Evolutionary conservation across 2,797 vertebrate species (phyloP).

Genomic region (Lacerta agilis): DNA sequence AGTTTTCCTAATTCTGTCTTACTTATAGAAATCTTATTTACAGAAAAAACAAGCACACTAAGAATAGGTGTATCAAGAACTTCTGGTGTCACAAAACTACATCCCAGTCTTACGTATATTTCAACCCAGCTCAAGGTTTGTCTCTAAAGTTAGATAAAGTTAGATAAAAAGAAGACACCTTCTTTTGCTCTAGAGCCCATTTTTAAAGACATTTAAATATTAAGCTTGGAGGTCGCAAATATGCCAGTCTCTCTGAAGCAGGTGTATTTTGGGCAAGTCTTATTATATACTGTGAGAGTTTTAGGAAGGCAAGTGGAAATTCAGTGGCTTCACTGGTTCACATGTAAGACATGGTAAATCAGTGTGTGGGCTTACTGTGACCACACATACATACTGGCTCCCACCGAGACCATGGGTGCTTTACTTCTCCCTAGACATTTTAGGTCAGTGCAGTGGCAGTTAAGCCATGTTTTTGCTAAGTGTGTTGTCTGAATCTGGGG

Average conservation of each 20-base stretch:
- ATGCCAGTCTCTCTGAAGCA: neutral
- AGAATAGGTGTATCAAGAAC: neutral
- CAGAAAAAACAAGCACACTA: constrained; percentile 21
- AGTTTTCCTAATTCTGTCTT: constrained; percentile 23
- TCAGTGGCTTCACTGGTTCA: neutral
- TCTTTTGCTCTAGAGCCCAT: neutral
- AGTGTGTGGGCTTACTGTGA: neutral
- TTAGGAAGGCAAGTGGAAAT: neutral
- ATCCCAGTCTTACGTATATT: too few species aligned
- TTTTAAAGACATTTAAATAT: neutral
- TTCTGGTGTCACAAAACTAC: neutral
- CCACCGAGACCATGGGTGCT: too few species aligned
- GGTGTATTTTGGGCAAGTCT: neutral
- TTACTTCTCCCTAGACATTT: too few species aligned
- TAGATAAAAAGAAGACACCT: neutral
- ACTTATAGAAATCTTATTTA: constrained; percentile 4
- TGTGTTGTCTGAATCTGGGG: too few species aligned
- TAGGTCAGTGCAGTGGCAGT: too few species aligned
- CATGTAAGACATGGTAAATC: neutral
- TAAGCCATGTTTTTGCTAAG: too few species aligned
- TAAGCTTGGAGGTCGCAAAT: neutral
- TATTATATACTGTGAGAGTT: neutral
- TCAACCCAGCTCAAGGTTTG: too few species aligned
- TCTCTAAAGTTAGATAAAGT: neutral
- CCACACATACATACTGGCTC: too few species aligned